phyloP scores from a whole-genome alignment of 2,797 vertebrate genomes.

The Sciurus vulgaris region DNA sequence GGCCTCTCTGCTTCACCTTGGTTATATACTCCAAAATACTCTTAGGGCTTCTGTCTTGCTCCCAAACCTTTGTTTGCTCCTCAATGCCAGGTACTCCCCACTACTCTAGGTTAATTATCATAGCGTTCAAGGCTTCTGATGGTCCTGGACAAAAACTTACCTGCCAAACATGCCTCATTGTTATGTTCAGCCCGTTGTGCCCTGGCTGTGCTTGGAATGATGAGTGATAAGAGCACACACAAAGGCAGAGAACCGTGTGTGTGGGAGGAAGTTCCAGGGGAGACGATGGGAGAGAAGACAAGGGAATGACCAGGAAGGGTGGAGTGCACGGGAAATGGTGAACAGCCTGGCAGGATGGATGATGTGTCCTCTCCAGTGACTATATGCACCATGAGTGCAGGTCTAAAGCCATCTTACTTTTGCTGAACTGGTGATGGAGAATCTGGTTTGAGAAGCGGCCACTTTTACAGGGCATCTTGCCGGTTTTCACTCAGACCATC shows the following conservation, averaged over 20 bases:
- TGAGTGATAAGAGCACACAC: neutral
- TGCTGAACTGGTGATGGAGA: neutral
- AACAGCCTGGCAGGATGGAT: neutral
- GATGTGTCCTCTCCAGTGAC: neutral
- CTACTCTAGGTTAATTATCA: neutral
- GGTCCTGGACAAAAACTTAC: neutral
- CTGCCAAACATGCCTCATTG: neutral
- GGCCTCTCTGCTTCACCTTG: neutral
- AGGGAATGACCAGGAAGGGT: neutral
- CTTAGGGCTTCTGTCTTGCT: neutral
- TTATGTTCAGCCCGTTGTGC: neutral
- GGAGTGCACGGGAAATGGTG: neutral
- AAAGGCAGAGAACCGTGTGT: neutral
- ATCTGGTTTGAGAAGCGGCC: neutral
- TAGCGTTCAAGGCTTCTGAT: neutral
- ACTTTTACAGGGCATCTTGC: neutral
- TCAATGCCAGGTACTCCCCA: neutral
- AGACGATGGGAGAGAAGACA: neutral
- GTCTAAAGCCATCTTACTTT: neutral
- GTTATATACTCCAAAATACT: neutral
- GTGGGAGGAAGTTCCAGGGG: neutral
- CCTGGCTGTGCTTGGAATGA: neutral
- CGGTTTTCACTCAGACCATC: neutral
- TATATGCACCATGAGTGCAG: accelerated
- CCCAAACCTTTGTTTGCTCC: neutral